phyloP scores from a whole-genome alignment of 2,888 invertebrate species.

The Periphyllus acericola region DNA sequence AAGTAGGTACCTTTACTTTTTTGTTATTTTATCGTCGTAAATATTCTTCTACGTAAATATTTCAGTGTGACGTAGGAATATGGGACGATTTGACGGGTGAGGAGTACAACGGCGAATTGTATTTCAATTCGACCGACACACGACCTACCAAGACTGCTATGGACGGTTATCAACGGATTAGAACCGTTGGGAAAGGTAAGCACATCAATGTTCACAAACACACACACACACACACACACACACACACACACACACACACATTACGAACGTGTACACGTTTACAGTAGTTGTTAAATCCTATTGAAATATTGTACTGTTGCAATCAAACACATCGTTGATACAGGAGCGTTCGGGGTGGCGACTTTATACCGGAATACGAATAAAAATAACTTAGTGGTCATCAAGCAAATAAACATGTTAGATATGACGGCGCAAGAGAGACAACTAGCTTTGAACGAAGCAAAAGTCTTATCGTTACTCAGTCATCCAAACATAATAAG shows the following conservation, averaged over 20 bases:
- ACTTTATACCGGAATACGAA: slow-evolving; percentile 74
- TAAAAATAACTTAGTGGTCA: slow-evolving; percentile 75
- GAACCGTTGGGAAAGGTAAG: slow-evolving; percentile 74
- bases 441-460: slow-evolving; percentile 77
- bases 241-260: too few relatives aligned
- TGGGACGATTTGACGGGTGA: slow-evolving; percentile 52
- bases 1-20: not conserved
- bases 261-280: not conserved
- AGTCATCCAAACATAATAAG: slow-evolving; percentile 80
- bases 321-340: too few relatives aligned
- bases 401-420: slow-evolving; percentile 79
- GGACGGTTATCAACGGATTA: slow-evolving; percentile 72
- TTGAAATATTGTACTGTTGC: not conserved
- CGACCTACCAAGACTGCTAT: slow-evolving; percentile 41
- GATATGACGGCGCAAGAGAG: slow-evolving; percentile 76
- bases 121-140: slow-evolving; percentile 15
- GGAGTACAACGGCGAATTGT: slow-evolving; percentile 48
- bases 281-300: not conserved
- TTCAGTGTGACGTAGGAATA: slow-evolving; percentile 52
- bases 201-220: not conserved
- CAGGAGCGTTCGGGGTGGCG: slow-evolving; percentile 77
- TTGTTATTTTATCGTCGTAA: not conserved
- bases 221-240: too few relatives aligned
- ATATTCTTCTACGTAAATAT: not conserved
- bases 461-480: slow-evolving; percentile 75